Conservation (phyloP, 2,888 invertebrate genomes). For the Allophyes oxyacanthae region DNA sequence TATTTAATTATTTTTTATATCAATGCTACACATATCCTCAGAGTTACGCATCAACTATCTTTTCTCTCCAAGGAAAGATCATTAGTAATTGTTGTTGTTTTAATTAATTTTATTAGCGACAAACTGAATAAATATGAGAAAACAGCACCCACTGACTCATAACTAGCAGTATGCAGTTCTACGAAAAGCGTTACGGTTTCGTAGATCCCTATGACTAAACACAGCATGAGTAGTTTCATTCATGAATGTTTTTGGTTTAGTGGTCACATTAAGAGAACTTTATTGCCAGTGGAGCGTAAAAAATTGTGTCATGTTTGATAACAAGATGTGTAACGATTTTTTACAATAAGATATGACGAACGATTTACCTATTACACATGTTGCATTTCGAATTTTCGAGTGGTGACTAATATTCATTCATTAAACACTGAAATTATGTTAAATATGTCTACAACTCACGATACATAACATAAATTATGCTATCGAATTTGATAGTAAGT, state of each 20-base stretch:
- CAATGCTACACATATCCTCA: too few relatives aligned
- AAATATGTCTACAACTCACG: neutral
- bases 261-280: constrained; percentile 42
- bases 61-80: neutral
- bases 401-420: constrained; percentile 27
- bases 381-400: constrained; percentile 26
- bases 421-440: neutral
- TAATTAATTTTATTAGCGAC: constrained; percentile 17
- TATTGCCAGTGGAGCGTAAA: constrained; percentile 32
- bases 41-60: too few relatives aligned
- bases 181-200: constrained; percentile 68
- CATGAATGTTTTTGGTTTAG: constrained; percentile 70
- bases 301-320: constrained; percentile 60
- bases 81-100: constrained; percentile 4
- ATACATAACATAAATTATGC: too few relatives aligned
- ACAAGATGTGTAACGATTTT: constrained; percentile 52
- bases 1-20: too few relatives aligned
- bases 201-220: constrained; percentile 73
- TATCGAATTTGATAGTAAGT: too few relatives aligned
- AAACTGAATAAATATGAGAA: constrained; percentile 33
- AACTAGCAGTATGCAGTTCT: constrained; percentile 66
- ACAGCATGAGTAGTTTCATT: constrained; percentile 77
- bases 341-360: constrained; percentile 32
- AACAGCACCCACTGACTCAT: constrained; percentile 67
- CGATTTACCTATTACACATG: constrained; percentile 1